Evolutionary conservation across 2,888 invertebrate species (phyloP).

Genomic region (Choreutis nemorana): DNA sequence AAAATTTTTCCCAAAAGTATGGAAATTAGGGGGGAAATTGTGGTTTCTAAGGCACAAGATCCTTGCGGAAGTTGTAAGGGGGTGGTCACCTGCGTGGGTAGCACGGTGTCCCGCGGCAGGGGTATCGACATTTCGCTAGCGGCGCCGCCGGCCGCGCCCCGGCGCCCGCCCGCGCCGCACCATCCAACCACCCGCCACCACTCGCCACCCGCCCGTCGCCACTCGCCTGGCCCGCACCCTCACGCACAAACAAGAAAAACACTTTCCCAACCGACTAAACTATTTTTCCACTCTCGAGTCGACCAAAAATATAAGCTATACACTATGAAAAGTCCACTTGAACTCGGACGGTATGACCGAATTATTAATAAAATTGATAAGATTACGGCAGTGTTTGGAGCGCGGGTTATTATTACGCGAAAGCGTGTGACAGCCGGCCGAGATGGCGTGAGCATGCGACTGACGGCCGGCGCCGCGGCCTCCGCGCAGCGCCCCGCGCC

Average conservation of each 20-base stretch:
- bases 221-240: conserved; percentile 25
- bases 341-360: too few species aligned
- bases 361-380: conserved; percentile 14
- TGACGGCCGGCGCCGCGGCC: conserved; percentile 20
- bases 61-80: too few species aligned
- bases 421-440: conserved; percentile 30
- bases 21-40: too few species aligned
- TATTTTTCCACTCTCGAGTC: too few species aligned
- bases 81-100: conserved; percentile 58
- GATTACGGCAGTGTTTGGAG: conserved; percentile 23
- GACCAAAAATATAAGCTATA: too few species aligned
- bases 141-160: conserved; percentile 64
- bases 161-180: conserved; percentile 56
- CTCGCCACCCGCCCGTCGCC: conserved; percentile 22
- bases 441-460: conserved; percentile 47
- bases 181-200: conserved; percentile 52
- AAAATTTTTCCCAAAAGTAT: too few species aligned
- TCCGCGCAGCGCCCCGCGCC: conserved; percentile 16
- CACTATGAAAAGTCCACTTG: too few species aligned
- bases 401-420: conserved; percentile 24
- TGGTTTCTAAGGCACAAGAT: too few species aligned
- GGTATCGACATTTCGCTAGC: conserved; percentile 65
- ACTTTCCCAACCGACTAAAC: conserved; percentile 51
- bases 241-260: conserved; percentile 49
- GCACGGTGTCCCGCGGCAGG: conserved; percentile 58